Evolutionary conservation across 2,888 invertebrate genomes (phyloP).

Genomic region (Leistus spinibarbis): DNA sequence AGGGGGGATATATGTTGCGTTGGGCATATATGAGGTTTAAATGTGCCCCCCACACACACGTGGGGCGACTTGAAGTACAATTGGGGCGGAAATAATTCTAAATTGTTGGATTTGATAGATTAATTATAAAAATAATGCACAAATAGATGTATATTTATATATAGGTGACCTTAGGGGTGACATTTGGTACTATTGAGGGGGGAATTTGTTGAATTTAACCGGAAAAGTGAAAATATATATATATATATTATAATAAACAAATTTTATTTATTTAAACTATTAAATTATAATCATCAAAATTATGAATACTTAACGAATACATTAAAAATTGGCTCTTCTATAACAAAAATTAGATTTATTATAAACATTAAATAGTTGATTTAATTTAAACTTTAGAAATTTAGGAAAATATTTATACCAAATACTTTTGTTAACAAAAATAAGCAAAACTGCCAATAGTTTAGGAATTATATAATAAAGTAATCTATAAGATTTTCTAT

Average conservation of each 20-base stretch:
- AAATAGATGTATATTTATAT: background rate
- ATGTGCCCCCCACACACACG: background rate
- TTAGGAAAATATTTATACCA: background rate
- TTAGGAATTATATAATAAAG: slow-evolving; percentile 29
- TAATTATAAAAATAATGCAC: background rate
- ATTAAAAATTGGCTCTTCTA: slow-evolving; percentile 13
- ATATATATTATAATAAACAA: background rate
- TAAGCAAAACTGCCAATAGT: slow-evolving; percentile 42
- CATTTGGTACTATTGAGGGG: background rate
- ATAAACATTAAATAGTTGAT: background rate
- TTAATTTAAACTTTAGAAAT: background rate
- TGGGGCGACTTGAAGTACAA: background rate
- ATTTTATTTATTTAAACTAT: background rate
- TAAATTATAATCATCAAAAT: background rate
- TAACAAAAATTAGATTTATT: background rate
- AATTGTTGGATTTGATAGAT: background rate
- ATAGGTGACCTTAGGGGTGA: background rate
- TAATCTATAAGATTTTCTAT: slow-evolving; percentile 39
- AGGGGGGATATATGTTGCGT: no score
- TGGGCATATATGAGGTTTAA: no score
- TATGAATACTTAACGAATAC: background rate
- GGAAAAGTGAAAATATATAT: background rate
- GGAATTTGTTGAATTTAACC: background rate
- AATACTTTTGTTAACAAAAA: slow-evolving; percentile 17
- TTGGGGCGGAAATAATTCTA: background rate